Percentiles rank a stretch among this genome's conserved stretches.
These are phyloP conservation scores for Cryptocephalus primarius DNA, from an alignment of 2,888 invertebrate species.

Conservation along the genomic window DNA sequence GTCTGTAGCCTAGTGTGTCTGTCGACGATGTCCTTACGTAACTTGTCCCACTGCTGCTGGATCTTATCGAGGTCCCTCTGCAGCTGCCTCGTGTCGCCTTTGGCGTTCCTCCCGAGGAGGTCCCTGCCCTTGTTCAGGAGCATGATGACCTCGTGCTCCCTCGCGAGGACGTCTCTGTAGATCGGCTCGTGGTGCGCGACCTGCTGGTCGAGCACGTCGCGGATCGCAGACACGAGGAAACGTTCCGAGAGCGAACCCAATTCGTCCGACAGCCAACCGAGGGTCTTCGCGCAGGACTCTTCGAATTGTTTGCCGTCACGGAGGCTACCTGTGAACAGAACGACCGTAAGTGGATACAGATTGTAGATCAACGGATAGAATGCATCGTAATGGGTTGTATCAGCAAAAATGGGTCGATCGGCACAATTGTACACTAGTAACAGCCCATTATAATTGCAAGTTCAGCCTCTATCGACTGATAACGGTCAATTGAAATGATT, in stretches of 20 bases:
- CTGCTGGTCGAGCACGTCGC: slow-evolving; percentile 73
- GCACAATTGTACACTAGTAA: too few species aligned
- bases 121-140: slow-evolving; percentile 82
- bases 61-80: slow-evolving; percentile 80
- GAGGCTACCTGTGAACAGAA: slow-evolving; percentile 16
- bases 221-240: slow-evolving; percentile 77
- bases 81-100: slow-evolving; percentile 48
- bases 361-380: too few species aligned
- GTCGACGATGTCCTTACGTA: slow-evolving; percentile 79
- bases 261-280: slow-evolving; percentile 82
- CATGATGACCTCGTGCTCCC: slow-evolving; percentile 91
- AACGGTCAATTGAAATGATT: too few species aligned
- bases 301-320: slow-evolving; percentile 86
- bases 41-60: slow-evolving; percentile 83
- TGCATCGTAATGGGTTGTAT: too few species aligned
- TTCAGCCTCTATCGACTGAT: too few species aligned
- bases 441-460: too few species aligned
- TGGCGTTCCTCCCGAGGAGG: slow-evolving; percentile 39
- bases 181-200: slow-evolving; percentile 80
- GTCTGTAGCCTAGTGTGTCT: slow-evolving; percentile 78
- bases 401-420: too few species aligned
- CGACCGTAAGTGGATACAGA: too few species aligned
- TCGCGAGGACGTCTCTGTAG: slow-evolving; percentile 76
- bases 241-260: slow-evolving; percentile 65
- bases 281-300: slow-evolving; percentile 75